These are phyloP conservation scores for Yasuhikotakia modesta DNA, from an alignment of 2,797 vertebrate species.

Conservation along the genomic window DNA sequence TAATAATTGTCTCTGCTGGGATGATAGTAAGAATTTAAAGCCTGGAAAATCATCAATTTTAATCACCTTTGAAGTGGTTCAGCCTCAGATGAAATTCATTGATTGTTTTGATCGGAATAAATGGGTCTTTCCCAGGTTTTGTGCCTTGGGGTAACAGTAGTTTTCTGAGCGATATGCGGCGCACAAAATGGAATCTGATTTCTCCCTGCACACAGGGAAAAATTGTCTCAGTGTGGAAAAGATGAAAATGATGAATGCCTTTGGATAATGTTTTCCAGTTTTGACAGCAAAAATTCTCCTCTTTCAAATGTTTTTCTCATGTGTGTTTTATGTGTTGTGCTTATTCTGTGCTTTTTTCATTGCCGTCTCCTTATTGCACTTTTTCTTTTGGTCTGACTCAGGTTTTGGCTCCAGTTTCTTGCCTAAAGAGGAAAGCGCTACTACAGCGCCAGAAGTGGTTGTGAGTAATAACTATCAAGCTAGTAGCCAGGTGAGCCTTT, in stretches of 20 bases:
- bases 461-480: conserved; percentile 84
- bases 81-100: conserved; percentile 2
- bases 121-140: conserved; percentile 6
- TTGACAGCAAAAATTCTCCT: conserved; percentile 66
- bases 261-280: conserved; percentile 62
- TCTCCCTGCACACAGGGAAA: conserved; percentile 38
- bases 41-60: too few species aligned
- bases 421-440: conserved; percentile 91
- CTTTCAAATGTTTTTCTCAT: conserved; percentile 56
- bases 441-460: conserved; percentile 80
- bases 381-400: conserved; percentile 66
- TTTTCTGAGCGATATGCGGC: conserved; percentile 21
- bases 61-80: too few species aligned
- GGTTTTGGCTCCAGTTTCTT: conserved; percentile 96
- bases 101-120: background rate
- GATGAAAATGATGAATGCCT: conserved; percentile 56
- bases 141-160: conserved; percentile 1
- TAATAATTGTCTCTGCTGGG: background rate
- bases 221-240: conserved; percentile 55
- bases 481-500: conserved; percentile 76
- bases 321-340: conserved; percentile 49
- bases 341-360: conserved; percentile 28
- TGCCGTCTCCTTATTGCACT: conserved; percentile 4
- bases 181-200: conserved; percentile 38
- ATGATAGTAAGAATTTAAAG: too few species aligned